Conservation (phyloP, 2,888 invertebrate species). For the Perdita meconis region DNA sequence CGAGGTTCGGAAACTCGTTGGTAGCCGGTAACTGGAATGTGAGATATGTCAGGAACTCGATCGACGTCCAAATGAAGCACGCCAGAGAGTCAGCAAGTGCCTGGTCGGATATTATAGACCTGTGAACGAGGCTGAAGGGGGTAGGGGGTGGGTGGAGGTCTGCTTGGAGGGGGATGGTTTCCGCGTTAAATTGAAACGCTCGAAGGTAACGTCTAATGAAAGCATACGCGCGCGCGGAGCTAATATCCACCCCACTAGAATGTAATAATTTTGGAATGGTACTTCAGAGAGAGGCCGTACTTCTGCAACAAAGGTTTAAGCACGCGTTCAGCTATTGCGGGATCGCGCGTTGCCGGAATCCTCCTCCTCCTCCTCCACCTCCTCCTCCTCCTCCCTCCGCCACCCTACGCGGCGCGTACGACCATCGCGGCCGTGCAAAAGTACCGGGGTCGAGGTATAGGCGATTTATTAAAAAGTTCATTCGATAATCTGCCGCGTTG, state of each 20-base stretch:
- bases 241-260: constrained; percentile 81
- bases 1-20: constrained; percentile 74
- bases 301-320: constrained; percentile 75
- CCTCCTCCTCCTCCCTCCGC: constrained; percentile 32
- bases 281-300: constrained; percentile 75
- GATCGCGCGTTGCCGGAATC: constrained; percentile 57
- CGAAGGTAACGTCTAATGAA: constrained; percentile 83
- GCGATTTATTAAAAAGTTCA: constrained; percentile 64
- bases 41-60: constrained; percentile 82
- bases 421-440: constrained; percentile 6
- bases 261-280: constrained; percentile 83
- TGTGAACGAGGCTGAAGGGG: constrained; percentile 81
- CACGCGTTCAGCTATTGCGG: constrained; percentile 70
- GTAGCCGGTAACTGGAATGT: constrained; percentile 78
- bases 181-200: constrained; percentile 82
- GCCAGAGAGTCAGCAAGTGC: constrained; percentile 78
- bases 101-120: constrained; percentile 82
- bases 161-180: constrained; percentile 70
- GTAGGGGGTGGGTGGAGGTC: not conserved
- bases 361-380: constrained; percentile 29
- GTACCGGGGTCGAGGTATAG: constrained; percentile 24
- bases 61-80: constrained; percentile 81
- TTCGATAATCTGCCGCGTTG: constrained; percentile 23
- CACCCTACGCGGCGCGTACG: not conserved
- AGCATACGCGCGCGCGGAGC: constrained; percentile 81